Base-by-base conservation (phyloP, 2,113 vertebrate species). In the Hydrolagus affinis region DNA sequence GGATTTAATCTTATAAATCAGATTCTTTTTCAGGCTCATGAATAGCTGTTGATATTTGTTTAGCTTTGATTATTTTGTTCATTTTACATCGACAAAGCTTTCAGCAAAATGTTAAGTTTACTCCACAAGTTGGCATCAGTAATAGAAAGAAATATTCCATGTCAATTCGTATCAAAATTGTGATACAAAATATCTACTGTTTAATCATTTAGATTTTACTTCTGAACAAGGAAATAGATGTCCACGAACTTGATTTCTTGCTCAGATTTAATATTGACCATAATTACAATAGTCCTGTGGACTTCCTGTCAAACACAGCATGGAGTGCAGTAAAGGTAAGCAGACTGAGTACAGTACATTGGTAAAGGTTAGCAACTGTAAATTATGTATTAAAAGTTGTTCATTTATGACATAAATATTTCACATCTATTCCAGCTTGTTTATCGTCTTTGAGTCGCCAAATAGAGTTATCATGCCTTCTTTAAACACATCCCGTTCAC, bases 251-350 rank as follows among this genome's bases (percentile, higher is more conserved):
- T 19, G 94, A 95, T 88, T 95, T 95, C 89, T 90, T 95, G 88
- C 87, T 94, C 14, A 91, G 93, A n/a, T 95, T 93, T 89, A 93
- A 93, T 88, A 91, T 85, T 64, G 92, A 94, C 19, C 93, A 93
- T 88, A 91, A 59, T 89, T 96, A 94, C 23, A 85, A 89, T 87
- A 92, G 91, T 86, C 91, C 91, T 44, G 72, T 91, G 0, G 91
- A 95, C 85, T 95, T 96, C 87, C 91, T 94, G 56, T 91, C 92
- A 85, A 94, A 92, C 85, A 89, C 90, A 10, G 87, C 91, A 0
- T 90, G 92, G 93, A 95, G 94, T 23, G 89, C 94, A 88, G 94
- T 95, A 87, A 95, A 93, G 88, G 91, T 93, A 85, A 30, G 62
- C 60, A 66, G 9, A 32, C 28, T 83, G 64, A 7, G 6, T 32